Percentiles rank a stretch among this genome's conserved stretches.
Conservation (phyloP, 2,888 invertebrate species). For the Troilus luridus region DNA sequence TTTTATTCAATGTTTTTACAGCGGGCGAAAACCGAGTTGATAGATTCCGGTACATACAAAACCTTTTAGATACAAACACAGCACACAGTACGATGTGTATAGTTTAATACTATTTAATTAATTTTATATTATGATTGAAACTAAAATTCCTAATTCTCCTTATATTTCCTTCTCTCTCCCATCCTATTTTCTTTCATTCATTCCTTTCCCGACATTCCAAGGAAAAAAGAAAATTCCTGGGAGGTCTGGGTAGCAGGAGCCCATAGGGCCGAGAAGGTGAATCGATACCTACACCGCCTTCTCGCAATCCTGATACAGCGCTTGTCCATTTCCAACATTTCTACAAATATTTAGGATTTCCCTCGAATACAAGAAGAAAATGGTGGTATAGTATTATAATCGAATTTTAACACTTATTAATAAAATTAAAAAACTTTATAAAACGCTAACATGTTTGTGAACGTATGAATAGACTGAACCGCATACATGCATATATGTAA, state of each 20-base stretch:
- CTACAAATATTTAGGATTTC: conserved; percentile 27
- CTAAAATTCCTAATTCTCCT: too few species aligned
- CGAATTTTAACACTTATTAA: not conserved
- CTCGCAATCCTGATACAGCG: not conserved
- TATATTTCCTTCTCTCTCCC: not conserved
- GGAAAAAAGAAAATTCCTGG: conserved; percentile 45
- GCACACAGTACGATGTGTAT: not conserved
- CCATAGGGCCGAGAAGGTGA: conserved; percentile 15
- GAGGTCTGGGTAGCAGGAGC: conserved; percentile 39
- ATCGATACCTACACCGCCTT: conserved; percentile 2
- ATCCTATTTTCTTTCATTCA: not conserved
- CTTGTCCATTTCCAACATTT: not conserved
- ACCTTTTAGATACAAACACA: too few species aligned
- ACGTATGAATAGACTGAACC: not conserved
- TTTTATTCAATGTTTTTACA: too few species aligned
- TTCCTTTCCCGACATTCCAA: not conserved
- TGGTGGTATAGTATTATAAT: not conserved
- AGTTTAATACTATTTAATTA: not conserved
- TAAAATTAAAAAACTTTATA: not conserved
- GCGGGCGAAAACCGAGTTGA: too few species aligned
- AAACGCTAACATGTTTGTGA: not conserved
- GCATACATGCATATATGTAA: too few species aligned
- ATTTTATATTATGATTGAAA: not conserved
- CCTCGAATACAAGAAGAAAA: not conserved
- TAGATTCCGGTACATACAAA: too few species aligned